Evolutionary conservation across 92 coral and sea anemone genomes (phyloP).

Genomic region (Porites cylindrica): DNA sequence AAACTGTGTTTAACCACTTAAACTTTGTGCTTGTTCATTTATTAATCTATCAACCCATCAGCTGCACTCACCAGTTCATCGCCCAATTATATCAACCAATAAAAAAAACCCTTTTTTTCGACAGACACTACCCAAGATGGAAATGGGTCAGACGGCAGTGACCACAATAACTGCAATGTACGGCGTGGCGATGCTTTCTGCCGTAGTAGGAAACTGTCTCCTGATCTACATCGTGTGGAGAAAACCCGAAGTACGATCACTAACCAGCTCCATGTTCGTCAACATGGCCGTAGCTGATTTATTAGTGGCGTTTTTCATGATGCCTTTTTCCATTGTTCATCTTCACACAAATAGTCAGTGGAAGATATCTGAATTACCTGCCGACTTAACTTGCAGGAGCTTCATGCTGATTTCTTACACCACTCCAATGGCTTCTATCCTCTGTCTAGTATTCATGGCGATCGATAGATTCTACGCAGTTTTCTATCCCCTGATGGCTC

Average conservation of each 20-base stretch:
- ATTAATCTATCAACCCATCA: too few species aligned
- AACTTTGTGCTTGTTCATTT: too few species aligned
- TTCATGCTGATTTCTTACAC: background rate
- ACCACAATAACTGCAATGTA: constrained; percentile 2
- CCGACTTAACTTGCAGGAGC: constrained; percentile 7
- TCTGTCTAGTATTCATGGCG: constrained; percentile 18
- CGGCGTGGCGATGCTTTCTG: constrained; percentile 5
- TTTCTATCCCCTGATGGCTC: constrained; percentile 2
- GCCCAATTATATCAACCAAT: too few species aligned
- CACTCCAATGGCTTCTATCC: constrained; percentile 19
- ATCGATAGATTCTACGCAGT: constrained; percentile 35
- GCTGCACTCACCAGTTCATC: too few species aligned
- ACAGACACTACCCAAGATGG: background rate
- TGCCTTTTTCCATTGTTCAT: background rate
- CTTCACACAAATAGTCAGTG: background rate
- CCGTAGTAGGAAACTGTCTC: constrained; percentile 9
- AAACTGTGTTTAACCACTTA: too few species aligned
- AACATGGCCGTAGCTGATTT: constrained; percentile 26
- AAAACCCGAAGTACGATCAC: constrained; percentile 13
- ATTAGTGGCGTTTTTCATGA: background rate
- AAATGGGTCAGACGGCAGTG: background rate
- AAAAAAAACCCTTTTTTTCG: too few species aligned
- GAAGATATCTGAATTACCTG: background rate
- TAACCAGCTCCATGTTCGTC: constrained; percentile 28
- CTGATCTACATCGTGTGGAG: constrained; percentile 34